A percentile compares a stretch with the other conserved stretches of the same genome.
Evolutionary conservation across 2,888 invertebrate genomes (phyloP).

Genomic region (Hirtodrosophila alboralis): DNA sequence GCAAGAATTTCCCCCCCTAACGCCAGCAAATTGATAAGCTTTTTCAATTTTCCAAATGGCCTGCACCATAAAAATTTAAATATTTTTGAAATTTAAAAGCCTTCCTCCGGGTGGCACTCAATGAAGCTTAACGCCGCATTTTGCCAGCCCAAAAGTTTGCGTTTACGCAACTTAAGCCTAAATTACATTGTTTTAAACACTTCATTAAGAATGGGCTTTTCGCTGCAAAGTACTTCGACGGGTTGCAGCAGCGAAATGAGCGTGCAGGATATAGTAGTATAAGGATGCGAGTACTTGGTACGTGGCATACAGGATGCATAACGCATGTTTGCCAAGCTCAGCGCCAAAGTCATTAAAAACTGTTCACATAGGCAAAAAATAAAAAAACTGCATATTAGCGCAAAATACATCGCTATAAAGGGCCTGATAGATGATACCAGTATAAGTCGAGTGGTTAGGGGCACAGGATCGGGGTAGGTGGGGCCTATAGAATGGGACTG

Average conservation of each 20-base stretch:
- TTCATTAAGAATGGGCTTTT: conserved; percentile 71
- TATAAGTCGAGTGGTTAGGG: conserved; percentile 14
- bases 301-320: conserved; percentile 54
- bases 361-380: conserved; percentile 76
- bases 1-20: conserved; percentile 4
- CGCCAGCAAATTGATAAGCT: conserved; percentile 44
- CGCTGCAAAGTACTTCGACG: conserved; percentile 34
- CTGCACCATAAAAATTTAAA: conserved; percentile 74
- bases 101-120: conserved; percentile 38
- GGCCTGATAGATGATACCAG: conserved; percentile 55
- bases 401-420: conserved; percentile 59
- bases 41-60: conserved; percentile 73
- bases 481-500: conserved; percentile 39
- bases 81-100: conserved; percentile 72
- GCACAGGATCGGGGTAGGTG: neutral
- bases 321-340: conserved; percentile 75
- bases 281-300: conserved; percentile 30
- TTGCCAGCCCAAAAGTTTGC: conserved; percentile 44
- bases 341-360: conserved; percentile 77
- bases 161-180: conserved; percentile 64
- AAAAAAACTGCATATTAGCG: conserved; percentile 77
- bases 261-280: conserved; percentile 42
- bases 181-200: conserved; percentile 79
- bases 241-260: conserved; percentile 24
- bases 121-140: conserved; percentile 55